These are phyloP conservation scores for Entomobrya proxima DNA, from an alignment of 2,888 invertebrate genomes.

Conservation along the genomic window DNA sequence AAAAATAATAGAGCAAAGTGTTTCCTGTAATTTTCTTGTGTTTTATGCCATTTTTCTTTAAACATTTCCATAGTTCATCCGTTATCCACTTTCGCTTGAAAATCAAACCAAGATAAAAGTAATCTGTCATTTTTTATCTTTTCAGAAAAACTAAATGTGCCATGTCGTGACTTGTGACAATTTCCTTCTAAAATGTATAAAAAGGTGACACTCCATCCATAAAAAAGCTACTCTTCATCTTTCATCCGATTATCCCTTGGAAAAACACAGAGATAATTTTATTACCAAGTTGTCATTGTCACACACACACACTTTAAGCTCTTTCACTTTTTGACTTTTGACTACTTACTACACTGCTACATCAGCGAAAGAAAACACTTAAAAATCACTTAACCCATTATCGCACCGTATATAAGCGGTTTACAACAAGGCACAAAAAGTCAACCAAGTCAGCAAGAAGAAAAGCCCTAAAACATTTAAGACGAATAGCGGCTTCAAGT, in stretches of 20 bases:
- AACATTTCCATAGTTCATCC: neutral
- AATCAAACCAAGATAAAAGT: constrained; percentile 39
- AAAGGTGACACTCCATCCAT: constrained; percentile 20
- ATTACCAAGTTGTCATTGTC: constrained; percentile 22
- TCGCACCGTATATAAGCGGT: neutral
- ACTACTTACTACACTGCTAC: neutral
- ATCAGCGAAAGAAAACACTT: constrained; percentile 40
- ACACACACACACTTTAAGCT: too few species aligned
- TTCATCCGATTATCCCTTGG: neutral
- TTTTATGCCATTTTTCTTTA: constrained; percentile 1
- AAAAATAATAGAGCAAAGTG: too few species aligned
- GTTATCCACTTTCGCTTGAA: neutral
- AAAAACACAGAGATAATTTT: constrained; percentile 17
- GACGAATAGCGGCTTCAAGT: neutral
- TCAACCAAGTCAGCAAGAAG: neutral
- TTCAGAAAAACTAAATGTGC: neutral
- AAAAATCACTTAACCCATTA: constrained; percentile 57
- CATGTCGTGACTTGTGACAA: neutral
- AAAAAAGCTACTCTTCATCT: neutral
- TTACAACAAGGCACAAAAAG: neutral
- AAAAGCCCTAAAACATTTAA: neutral
- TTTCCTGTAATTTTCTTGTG: neutral
- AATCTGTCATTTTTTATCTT: constrained; percentile 54
- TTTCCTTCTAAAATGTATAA: neutral
- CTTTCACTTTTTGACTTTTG: neutral